Evolutionary conservation across 2,113 vertebrate genomes (phyloP), one percentile per base, ranked within the genome.

Genomic region (Planiliza haematocheilus): DNA sequence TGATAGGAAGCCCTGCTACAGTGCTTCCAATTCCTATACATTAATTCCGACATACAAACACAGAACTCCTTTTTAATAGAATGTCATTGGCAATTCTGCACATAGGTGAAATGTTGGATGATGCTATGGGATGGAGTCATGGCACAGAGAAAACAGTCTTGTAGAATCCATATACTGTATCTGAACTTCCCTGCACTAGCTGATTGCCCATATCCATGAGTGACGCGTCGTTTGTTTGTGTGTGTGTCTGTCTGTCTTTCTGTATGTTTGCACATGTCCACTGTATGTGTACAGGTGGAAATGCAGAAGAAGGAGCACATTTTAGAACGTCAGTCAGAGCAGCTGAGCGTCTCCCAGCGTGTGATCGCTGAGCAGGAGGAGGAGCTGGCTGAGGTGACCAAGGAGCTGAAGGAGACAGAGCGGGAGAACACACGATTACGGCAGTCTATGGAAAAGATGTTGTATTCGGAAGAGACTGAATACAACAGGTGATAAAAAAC

Each of bases 401-500:
- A 96, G 0, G 96, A 98, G 70, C 93, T 98, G 85, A 94, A 92
- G 0, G 93, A 96, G 86, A 96, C 94, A 0, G 96, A 97, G 57
- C 83, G 94, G 0, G 95, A 97, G 85, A 98, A 98, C 85, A 86
- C 88, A 0, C 77, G 92, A 39, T 88, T 98, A 8, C 89, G 94
- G 7, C 94, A 91, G 38, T 95, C 95, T 66, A 95, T 97, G 36
- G 96, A 96, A 70, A 95, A 95, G 82, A 96, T 96, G 74, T 90
- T 92, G 5, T 30, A 30, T 30, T 30, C 24, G 69, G 95, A 94
- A 58, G 95, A 95, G 55, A 94, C 88, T 6, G 93, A 94, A 52
- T 77, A 88, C 10, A 94, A 84, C 83, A 68, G 94, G 97, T 94
- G 90, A 88, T 30, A 10, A 4, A n/a, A 11, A 46, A 13, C 45